Percentiles rank a stretch among this genome's conserved stretches.
Evolutionary conservation across 2,888 invertebrate species (phyloP).

Genomic region (Glomeris marginata): DNA sequence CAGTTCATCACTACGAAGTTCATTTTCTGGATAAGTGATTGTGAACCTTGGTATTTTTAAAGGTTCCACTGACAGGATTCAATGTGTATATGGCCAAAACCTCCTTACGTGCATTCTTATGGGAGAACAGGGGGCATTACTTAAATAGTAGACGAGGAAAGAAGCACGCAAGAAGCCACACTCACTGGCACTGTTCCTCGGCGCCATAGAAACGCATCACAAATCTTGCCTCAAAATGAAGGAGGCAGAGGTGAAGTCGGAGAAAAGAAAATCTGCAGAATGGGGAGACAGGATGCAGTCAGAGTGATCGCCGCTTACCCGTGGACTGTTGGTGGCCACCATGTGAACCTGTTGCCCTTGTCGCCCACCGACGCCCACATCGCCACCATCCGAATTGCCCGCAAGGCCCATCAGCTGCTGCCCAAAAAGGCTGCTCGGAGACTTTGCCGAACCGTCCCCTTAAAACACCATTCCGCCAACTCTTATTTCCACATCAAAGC

Average conservation of each 20-base stretch:
- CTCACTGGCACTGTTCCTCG: not conserved
- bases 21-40: too few species aligned
- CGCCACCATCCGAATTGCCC: slow-evolving; percentile 11
- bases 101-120: too few species aligned
- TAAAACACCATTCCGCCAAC: too few species aligned
- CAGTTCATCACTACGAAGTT: too few species aligned
- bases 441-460: slow-evolving; percentile 16
- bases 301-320: slow-evolving; percentile 12
- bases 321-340: slow-evolving; percentile 15
- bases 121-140: not conserved
- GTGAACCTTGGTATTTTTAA: too few species aligned
- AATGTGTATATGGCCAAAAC: too few species aligned
- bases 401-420: slow-evolving; percentile 13
- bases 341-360: slow-evolving; percentile 6
- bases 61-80: too few species aligned
- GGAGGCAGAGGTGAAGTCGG: too few species aligned
- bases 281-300: not conserved
- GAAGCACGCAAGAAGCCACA: not conserved
- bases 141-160: not conserved
- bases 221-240: too few species aligned
- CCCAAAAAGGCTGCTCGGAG: slow-evolving; percentile 12
- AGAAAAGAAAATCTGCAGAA: not conserved
- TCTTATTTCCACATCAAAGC: not conserved
- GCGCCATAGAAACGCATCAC: too few species aligned
- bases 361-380: slow-evolving; percentile 7